Evolutionary conservation across 2,113 vertebrate genomes (phyloP).

Genomic region (Xiphophorus maculatus): DNA sequence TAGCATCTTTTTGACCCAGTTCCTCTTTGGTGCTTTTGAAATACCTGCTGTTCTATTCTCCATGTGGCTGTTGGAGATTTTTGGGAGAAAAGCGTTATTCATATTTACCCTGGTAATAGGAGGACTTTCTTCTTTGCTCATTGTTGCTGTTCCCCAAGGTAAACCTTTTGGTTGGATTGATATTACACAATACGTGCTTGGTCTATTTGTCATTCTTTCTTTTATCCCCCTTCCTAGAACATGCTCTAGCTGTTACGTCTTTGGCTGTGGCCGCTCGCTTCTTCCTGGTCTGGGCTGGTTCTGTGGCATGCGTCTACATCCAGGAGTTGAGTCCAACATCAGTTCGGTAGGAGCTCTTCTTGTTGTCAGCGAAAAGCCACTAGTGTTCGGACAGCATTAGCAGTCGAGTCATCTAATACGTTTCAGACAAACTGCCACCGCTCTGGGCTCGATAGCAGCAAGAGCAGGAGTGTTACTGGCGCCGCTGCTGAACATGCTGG

Average conservation of each 20-base stretch:
- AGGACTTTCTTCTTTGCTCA: constrained; percentile 35
- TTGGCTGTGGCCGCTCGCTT: constrained; percentile 50
- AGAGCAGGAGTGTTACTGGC: constrained; percentile 69
- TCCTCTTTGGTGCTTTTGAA: constrained; percentile 39
- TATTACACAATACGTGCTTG: background rate
- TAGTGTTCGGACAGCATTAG: too few relatives aligned
- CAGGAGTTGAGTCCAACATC: constrained; percentile 36
- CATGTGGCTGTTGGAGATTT: constrained; percentile 59
- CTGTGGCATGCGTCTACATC: constrained; percentile 29
- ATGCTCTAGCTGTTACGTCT: constrained; percentile 16
- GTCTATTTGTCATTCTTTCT: background rate
- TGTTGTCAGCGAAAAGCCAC: too few relatives aligned
- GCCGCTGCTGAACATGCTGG: constrained; percentile 75
- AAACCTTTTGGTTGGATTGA: background rate
- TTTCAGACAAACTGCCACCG: constrained; percentile 79
- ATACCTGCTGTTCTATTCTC: constrained; percentile 54
- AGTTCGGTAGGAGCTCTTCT: constrained; percentile 45
- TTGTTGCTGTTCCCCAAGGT: constrained; percentile 58
- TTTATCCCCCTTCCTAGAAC: constrained; percentile 18
- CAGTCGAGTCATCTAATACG: background rate
- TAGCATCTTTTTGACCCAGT: constrained; percentile 36
- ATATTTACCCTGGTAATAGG: constrained; percentile 20
- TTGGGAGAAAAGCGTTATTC: constrained; percentile 59
- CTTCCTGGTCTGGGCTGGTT: constrained; percentile 32
- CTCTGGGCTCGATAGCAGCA: constrained; percentile 67